Evolutionary conservation across 2,113 vertebrate species (phyloP).

Genomic region (Brachypodius melanocephalos): DNA sequence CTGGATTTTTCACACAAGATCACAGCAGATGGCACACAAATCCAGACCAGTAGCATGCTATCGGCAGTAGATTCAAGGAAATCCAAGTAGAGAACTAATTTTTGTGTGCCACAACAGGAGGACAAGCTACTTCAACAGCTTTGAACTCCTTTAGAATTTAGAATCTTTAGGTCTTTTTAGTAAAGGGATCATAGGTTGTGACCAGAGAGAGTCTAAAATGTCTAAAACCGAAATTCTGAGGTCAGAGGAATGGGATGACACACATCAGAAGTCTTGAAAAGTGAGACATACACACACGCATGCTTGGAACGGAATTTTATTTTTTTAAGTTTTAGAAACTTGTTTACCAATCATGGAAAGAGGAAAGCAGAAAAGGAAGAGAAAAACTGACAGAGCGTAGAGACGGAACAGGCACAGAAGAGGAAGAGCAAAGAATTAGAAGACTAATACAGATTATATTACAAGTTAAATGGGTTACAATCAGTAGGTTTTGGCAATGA

Average conservation of each 20-base stretch:
- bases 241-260: neutral
- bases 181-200: neutral
- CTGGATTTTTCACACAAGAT: neutral
- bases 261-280: neutral
- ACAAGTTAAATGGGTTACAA: neutral
- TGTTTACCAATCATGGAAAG: neutral
- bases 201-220: neutral
- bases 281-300: neutral
- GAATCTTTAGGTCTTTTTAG: neutral
- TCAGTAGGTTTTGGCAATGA: neutral
- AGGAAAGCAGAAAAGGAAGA: neutral
- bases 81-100: neutral
- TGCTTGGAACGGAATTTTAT: neutral
- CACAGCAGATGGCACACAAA: neutral
- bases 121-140: neutral
- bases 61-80: neutral
- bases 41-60: neutral
- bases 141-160: neutral
- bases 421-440: neutral
- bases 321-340: neutral
- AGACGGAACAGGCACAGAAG: neutral
- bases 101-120: neutral
- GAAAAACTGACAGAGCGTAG: neutral
- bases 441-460: neutral
- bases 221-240: neutral